These are phyloP conservation scores for Copsychus sechellarum DNA, from an alignment of 2,113 vertebrate species.

Conservation along the genomic window DNA sequence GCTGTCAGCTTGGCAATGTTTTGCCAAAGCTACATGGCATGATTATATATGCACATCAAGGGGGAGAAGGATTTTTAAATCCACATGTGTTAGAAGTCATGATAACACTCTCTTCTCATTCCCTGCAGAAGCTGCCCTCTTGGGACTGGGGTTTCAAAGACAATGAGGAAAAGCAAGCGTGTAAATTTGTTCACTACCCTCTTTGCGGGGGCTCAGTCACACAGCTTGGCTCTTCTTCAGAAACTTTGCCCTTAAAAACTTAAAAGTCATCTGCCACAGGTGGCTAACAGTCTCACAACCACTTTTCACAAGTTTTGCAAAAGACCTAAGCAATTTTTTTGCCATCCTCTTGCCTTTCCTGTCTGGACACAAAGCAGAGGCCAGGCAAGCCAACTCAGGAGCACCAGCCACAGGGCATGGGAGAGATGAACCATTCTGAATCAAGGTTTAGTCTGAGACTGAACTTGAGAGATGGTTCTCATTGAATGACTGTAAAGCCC, in stretches of 20 bases:
- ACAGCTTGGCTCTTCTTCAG: neutral
- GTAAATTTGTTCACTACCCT: neutral
- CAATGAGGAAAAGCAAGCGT: accelerated
- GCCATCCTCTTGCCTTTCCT: neutral
- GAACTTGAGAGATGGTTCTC: neutral
- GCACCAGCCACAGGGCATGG: neutral
- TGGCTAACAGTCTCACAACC: neutral
- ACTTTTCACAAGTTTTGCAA: neutral
- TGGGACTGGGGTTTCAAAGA: neutral
- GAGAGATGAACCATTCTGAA: neutral
- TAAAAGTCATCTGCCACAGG: neutral
- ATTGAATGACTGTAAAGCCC: neutral
- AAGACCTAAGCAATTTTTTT: neutral
- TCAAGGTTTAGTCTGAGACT: neutral
- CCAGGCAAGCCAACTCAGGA: accelerated
- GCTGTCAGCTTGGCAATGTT: neutral
- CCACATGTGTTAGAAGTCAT: neutral
- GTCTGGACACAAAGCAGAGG: neutral
- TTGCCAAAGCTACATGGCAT: neutral
- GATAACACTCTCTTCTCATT: neutral
- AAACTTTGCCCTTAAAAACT: neutral
- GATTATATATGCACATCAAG: neutral
- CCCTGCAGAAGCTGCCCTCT: neutral
- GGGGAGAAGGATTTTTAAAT: neutral
- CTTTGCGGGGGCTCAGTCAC: neutral